A percentile compares a stretch with the other conserved stretches of the same genome.
These are phyloP conservation scores for Megaptera novaeangliae DNA, from an alignment of 2,113 vertebrate species.

Conservation along the genomic window DNA sequence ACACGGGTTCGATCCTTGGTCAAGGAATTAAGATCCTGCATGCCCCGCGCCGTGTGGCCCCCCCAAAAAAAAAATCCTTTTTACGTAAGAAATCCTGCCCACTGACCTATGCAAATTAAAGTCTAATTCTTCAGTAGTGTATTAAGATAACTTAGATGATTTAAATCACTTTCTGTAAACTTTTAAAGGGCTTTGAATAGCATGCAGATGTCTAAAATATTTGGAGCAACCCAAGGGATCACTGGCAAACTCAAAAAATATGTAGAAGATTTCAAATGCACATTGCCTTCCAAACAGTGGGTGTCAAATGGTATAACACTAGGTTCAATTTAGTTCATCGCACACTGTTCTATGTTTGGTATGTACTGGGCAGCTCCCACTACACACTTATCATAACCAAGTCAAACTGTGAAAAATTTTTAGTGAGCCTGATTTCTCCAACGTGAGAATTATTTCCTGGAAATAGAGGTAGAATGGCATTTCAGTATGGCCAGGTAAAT, in stretches of 20 bases:
- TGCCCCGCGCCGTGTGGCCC: too few species aligned
- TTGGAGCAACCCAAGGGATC: neutral
- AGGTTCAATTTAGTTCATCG: neutral
- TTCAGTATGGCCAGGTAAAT: neutral
- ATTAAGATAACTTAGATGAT: neutral
- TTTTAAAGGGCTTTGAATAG: neutral
- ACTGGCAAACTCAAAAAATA: neutral
- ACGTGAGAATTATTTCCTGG: neutral
- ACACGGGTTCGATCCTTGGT: neutral
- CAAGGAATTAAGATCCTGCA: neutral
- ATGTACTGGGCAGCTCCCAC: neutral
- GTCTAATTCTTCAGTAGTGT: neutral
- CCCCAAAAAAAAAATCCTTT: neutral
- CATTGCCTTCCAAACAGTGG: neutral
- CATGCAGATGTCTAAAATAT: neutral
- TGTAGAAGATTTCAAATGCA: neutral
- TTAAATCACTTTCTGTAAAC: neutral
- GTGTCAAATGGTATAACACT: neutral
- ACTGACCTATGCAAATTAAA: constrained; percentile 5
- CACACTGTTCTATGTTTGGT: neutral
- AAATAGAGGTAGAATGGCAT: neutral
- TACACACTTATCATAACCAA: neutral
- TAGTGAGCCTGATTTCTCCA: neutral
- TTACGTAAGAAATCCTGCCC: neutral
- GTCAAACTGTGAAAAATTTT: neutral